Percentiles rank a stretch among this genome's conserved stretches.
Conservation (phyloP, 2,888 invertebrate species). For the Hypsopygia costalis region DNA sequence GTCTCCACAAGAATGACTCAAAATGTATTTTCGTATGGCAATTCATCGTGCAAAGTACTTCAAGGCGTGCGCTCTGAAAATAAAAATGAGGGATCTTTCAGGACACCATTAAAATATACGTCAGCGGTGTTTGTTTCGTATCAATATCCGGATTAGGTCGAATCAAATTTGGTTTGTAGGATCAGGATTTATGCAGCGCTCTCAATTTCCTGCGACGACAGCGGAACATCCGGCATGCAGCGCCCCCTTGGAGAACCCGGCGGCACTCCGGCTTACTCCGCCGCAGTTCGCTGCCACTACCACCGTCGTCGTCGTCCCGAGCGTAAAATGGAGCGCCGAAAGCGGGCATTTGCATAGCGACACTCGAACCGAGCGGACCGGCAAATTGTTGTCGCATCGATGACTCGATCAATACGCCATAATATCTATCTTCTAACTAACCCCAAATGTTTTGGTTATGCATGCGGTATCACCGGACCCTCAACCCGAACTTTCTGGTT, state of each 20-base stretch:
- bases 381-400: constrained; percentile 76
- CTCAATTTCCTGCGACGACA: constrained; percentile 79
- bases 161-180: constrained; percentile 77
- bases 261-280: constrained; percentile 23
- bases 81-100: constrained; percentile 19
- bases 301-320: constrained; percentile 42
- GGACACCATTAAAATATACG: constrained; percentile 46
- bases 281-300: constrained; percentile 11
- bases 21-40: constrained; percentile 46
- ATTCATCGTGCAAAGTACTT: constrained; percentile 35
- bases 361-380: constrained; percentile 69
- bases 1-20: constrained; percentile 40
- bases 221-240: constrained; percentile 69
- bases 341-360: constrained; percentile 74
- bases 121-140: constrained; percentile 66
- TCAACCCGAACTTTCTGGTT: constrained; percentile 17
- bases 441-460: constrained; percentile 16
- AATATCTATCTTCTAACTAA: constrained; percentile 44
- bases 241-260: constrained; percentile 24
- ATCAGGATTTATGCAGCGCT: constrained; percentile 77
- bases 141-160: constrained; percentile 78
- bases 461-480: constrained; percentile 16
- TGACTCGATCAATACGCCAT: constrained; percentile 70
- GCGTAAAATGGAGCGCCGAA: constrained; percentile 69
- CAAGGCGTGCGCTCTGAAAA: constrained; percentile 19